phyloP scores from a whole-genome alignment of 2,797 vertebrate species.

The Sebastes jordani region DNA sequence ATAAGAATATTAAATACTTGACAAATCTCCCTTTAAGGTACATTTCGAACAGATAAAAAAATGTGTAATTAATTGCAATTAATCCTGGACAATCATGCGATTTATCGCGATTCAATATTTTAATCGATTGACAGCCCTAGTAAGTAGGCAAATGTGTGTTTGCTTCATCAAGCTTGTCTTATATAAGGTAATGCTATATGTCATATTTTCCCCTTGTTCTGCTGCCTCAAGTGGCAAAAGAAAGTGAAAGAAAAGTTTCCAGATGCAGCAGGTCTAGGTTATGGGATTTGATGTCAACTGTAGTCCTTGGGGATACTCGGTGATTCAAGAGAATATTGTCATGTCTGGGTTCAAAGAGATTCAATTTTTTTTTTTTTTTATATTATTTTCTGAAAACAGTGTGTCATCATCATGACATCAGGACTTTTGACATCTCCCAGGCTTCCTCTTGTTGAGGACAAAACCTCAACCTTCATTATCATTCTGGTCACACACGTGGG shows the following conservation, averaged over 20 bases:
- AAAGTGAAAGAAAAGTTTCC: constrained; percentile 17
- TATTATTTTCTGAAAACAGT: constrained; percentile 38
- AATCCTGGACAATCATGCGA: too few relatives aligned
- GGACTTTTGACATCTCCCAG: constrained; percentile 34
- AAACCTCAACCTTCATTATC: constrained; percentile 19
- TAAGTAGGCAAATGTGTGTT: not conserved
- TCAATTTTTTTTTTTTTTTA: not conserved
- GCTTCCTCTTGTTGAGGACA: constrained; percentile 31
- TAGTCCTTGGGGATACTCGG: not conserved
- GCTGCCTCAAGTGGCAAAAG: not conserved
- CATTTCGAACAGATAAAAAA: too few relatives aligned
- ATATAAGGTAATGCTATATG: not conserved
- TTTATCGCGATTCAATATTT: too few relatives aligned
- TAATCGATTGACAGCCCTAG: too few relatives aligned
- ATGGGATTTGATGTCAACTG: constrained; percentile 14
- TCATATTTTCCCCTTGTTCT: not conserved
- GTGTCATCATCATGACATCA: constrained; percentile 66
- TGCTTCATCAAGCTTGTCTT: not conserved
- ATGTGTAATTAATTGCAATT: too few relatives aligned
- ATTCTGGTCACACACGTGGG: constrained; percentile 1
- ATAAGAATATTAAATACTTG: too few relatives aligned
- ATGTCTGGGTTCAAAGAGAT: constrained; percentile 38
- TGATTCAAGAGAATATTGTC: constrained; percentile 31
- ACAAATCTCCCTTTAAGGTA: too few relatives aligned
- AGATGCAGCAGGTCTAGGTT: not conserved